A percentile compares a stretch with the other conserved stretches of the same genome.
Conservation (phyloP, 1,140 invertebrate genomes). For the Stenopsyche tienmushanensis region DNA sequence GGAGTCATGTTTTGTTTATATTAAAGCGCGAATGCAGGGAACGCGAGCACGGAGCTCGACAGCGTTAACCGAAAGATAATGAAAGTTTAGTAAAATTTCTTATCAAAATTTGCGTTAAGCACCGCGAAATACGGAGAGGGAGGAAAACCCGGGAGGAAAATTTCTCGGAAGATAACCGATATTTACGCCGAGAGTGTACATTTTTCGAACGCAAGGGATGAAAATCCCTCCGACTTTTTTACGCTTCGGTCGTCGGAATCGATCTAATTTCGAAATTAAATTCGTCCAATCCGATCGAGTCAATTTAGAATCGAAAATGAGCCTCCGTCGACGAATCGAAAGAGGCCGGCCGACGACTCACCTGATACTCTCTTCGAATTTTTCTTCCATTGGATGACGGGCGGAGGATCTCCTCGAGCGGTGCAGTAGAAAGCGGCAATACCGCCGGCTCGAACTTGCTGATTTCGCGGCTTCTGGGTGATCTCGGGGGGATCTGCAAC, state of each 20-base stretch:
- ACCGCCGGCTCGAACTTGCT: slow-evolving; percentile 84
- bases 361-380: slow-evolving; percentile 82
- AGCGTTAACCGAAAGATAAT: slow-evolving; percentile 1
- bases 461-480: slow-evolving; percentile 79
- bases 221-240: no score
- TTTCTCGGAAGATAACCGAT: slow-evolving; percentile 16
- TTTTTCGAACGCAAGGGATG: neutral
- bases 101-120: slow-evolving; percentile 15
- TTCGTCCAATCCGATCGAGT: no score
- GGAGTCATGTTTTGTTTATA: slow-evolving; percentile 5
- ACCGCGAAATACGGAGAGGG: neutral
- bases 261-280: no score
- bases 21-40: neutral
- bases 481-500: slow-evolving; percentile 88
- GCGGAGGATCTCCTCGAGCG: slow-evolving; percentile 84
- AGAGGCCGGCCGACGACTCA: no score
- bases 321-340: no score
- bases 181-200: neutral
- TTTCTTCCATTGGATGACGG: slow-evolving; percentile 87
- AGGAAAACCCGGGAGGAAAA: neutral
- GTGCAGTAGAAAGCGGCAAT: slow-evolving; percentile 94
- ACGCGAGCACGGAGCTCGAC: neutral
- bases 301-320: no score
- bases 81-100: slow-evolving; percentile 22
- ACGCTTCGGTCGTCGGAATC: no score